phyloP scores from a whole-genome alignment of 2,113 vertebrate species.

The Egretta garzetta region DNA sequence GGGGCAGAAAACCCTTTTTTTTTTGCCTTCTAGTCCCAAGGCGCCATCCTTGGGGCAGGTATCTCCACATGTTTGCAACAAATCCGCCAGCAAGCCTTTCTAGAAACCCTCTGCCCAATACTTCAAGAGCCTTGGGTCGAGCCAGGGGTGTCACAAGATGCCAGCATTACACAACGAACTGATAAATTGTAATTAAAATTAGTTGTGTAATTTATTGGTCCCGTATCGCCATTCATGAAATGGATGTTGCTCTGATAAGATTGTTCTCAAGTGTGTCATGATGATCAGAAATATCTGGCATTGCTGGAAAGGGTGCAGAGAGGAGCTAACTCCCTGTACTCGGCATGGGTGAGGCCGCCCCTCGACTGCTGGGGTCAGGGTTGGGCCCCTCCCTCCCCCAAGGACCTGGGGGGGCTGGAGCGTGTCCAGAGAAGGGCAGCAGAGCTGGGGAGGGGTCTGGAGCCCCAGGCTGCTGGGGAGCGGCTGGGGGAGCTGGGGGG shows the following conservation, averaged over 20 bases:
- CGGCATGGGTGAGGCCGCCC: too few relatives aligned
- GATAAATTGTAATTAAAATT: not conserved
- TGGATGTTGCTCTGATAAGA: not conserved
- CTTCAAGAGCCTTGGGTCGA: not conserved
- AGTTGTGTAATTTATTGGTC: slow-evolving; percentile 16
- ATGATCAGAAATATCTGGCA: not conserved
- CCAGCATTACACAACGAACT: not conserved
- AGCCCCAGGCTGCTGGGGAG: too few relatives aligned
- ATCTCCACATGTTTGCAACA: not conserved
- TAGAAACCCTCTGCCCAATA: not conserved
- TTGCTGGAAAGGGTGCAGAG: slow-evolving; percentile 18
- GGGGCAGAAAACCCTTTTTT: not conserved
- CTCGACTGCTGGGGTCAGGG: too few relatives aligned
- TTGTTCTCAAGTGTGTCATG: not conserved
- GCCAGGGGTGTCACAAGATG: not conserved
- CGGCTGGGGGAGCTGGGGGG: too few relatives aligned
- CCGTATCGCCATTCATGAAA: not conserved
- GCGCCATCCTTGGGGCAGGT: fast-evolving
- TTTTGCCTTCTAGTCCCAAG: not conserved
- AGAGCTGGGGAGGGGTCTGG: too few relatives aligned
- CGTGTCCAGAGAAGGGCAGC: too few relatives aligned
- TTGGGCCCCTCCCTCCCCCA: too few relatives aligned
- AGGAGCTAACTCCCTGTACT: not conserved
- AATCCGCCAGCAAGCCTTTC: not conserved
- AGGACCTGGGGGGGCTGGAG: too few relatives aligned